A percentile compares a stretch with the other conserved stretches of the same genome.
phyloP scores from a whole-genome alignment of 64 coral and sea anemone genomes.

The Montipora cactus region DNA sequence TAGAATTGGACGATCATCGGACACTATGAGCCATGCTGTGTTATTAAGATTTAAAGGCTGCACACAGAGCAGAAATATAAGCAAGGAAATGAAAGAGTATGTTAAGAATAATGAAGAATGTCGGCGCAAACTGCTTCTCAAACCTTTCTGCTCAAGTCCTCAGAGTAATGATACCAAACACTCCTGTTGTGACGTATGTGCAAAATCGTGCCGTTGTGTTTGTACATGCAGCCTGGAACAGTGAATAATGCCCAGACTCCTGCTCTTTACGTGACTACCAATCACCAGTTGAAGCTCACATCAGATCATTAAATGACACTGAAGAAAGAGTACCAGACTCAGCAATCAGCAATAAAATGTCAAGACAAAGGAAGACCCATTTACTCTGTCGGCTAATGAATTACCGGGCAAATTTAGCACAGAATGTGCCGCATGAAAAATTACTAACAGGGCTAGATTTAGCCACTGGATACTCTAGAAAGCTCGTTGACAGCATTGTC shows the following conservation, averaged over 20 bases:
- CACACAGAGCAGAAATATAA: conserved; percentile 57
- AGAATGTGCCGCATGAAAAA: no score
- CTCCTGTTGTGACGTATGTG: conserved; percentile 78
- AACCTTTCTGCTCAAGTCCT: background rate
- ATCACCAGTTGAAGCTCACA: no score
- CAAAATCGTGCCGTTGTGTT: conserved; percentile 46
- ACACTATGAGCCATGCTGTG: conserved; percentile 72
- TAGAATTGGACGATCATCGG: conserved; percentile 47
- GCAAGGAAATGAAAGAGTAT: conserved; percentile 70
- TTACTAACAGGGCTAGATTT: background rate
- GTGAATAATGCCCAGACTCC: no score
- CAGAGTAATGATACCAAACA: background rate
- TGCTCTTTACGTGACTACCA: no score
- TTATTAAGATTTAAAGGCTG: conserved; percentile 69
- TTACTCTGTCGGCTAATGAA: no score
- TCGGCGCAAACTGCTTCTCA: conserved; percentile 28
- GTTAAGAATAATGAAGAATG: conserved; percentile 15
- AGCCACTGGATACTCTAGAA: background rate
- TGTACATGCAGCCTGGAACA: conserved; percentile 35
- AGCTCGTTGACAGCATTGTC: background rate
- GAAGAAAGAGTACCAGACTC: no score
- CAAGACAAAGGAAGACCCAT: no score
- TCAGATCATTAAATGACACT: no score
- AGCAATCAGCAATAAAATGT: no score
- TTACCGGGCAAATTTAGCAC: no score